Evolutionary conservation across 2,113 vertebrate genomes (phyloP).

Genomic region (Melanocharis versteri): DNA sequence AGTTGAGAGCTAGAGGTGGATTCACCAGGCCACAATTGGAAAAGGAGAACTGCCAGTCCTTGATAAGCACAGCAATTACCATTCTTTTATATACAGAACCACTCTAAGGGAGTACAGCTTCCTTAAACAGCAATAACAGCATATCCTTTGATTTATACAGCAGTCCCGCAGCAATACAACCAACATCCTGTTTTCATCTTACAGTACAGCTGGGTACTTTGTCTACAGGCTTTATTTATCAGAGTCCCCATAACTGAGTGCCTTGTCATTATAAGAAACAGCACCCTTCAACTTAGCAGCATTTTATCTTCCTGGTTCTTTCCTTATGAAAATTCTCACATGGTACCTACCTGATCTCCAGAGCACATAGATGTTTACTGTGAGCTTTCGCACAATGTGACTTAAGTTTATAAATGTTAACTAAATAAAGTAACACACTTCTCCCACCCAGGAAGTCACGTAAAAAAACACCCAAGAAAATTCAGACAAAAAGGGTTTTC

Average conservation of each 20-base stretch:
- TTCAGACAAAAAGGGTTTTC: not conserved
- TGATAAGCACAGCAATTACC: slow-evolving; percentile 53
- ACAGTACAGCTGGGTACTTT: slow-evolving; percentile 48
- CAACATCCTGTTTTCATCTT: slow-evolving; percentile 67
- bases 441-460: not conserved
- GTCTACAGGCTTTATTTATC: not conserved
- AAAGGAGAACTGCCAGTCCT: slow-evolving; percentile 53
- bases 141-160: slow-evolving; percentile 64
- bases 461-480: not conserved
- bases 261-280: not conserved
- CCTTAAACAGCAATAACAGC: slow-evolving; percentile 57
- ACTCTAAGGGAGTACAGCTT: slow-evolving; percentile 41
- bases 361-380: accelerated
- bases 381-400: not conserved
- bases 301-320: not conserved
- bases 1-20: not conserved
- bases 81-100: slow-evolving; percentile 47
- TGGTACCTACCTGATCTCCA: not conserved
- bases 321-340: not conserved
- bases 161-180: slow-evolving; percentile 35
- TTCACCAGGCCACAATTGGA: slow-evolving; percentile 25
- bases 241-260: not conserved
- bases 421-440: not conserved
- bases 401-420: not conserved
- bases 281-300: not conserved